Evolutionary conservation across 2,113 vertebrate genomes (phyloP), one percentile per base, ranked within the genome.

Genomic region (Antigone vipio): DNA sequence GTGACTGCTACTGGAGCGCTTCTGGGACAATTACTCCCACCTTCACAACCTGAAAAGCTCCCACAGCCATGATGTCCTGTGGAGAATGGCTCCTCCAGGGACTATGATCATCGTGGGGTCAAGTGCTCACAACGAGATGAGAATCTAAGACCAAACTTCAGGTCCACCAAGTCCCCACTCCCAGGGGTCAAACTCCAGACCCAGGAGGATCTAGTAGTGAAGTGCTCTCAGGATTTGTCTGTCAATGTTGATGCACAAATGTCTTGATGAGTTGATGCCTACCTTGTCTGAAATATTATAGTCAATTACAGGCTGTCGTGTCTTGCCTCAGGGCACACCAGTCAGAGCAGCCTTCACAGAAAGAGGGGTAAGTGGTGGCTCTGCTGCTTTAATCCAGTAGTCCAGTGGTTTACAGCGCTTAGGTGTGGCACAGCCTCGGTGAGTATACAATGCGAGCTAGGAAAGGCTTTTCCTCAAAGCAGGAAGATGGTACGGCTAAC

Each of bases 51-150:
- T 69, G 40, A 80, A 66, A 85, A 77, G 3, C 30, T 78, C 50
- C 11, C 3, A 26, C 4, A 69, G 27, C 14, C 29, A 45, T 34
- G 29, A 81, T 0, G 0, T 4, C 19, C 56, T 49, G 8, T 17
- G 15, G 16, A 72, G 23, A 89, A 68, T 6, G 30, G 26, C 59
- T 87, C 47, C 45, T 81, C 20, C 42, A 68, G n/a, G n/a, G 49
- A 30, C 23, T 38, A 3, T 21, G 32, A 56, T 30, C 34, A n/a
- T 53, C 3, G 0, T 34, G 29, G 21, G 12, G 18, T 64, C 44
- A 85, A 85, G 24, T 15, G 18, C 11, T 72, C 26, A 14, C 13
- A n/a, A 52, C 0, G 1, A 92, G 8, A 67, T 47, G 47, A 94
- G 32, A 29, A 59, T 23, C 55, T 35, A 66, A 71, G 32, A 71